Evolutionary conservation across 2,113 vertebrate genomes (phyloP).

Genomic region (Apodemus speciosus): DNA sequence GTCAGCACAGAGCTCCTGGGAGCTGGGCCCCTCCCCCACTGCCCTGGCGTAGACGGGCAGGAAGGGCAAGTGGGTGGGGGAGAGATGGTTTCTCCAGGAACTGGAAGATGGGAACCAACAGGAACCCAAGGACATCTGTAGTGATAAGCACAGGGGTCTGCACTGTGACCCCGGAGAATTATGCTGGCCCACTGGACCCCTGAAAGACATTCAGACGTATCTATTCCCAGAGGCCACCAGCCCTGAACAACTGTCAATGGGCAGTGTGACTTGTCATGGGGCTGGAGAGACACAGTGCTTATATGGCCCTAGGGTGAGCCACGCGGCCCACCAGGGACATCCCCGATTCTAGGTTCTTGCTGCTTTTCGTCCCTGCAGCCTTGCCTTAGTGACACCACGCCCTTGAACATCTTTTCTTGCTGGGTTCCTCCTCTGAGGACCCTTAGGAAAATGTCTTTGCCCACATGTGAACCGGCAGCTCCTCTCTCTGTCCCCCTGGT

Average conservation of each 20-base stretch:
- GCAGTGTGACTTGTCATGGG: not conserved
- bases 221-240: slow-evolving; percentile 71
- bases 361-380: not conserved
- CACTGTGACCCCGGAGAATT: slow-evolving; percentile 64
- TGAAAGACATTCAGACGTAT: not conserved
- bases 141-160: not conserved
- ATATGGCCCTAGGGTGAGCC: not conserved
- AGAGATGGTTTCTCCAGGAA: not conserved
- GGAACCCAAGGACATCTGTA: not conserved
- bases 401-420: not conserved
- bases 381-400: not conserved
- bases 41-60: slow-evolving; percentile 33
- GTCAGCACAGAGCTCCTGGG: slow-evolving; percentile 77
- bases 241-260: slow-evolving; percentile 72
- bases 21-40: slow-evolving; percentile 71
- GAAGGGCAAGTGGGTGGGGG: slow-evolving; percentile 45
- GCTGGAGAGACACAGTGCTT: not conserved
- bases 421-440: not conserved
- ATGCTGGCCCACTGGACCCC: not conserved
- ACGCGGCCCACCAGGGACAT: not conserved
- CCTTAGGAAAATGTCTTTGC: not conserved
- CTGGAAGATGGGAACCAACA: not conserved
- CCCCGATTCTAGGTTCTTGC: not conserved
- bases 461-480: no score
- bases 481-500: not conserved